A percentile compares a stretch with the other conserved stretches of the same genome.
These are phyloP conservation scores for Lepisosteus osseus DNA, from an alignment of 2,113 vertebrate species.

Conservation along the genomic window DNA sequence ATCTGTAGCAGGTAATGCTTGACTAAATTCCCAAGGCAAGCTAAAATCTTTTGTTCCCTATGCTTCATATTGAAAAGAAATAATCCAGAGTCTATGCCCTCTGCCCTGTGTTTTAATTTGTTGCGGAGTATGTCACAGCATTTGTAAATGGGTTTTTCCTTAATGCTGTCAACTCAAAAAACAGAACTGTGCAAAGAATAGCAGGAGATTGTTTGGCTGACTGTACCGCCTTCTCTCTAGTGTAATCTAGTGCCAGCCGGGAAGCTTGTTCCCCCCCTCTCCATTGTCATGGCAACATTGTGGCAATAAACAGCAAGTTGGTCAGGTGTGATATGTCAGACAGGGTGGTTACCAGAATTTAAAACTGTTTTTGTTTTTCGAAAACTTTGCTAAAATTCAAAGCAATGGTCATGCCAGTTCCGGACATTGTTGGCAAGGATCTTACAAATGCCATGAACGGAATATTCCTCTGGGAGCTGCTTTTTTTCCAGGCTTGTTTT, in stretches of 20 bases:
- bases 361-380: not conserved
- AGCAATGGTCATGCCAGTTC: not conserved
- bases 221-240: not conserved
- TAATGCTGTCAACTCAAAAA: no score
- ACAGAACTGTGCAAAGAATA: not conserved
- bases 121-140: no score
- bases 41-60: no score
- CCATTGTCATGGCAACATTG: not conserved
- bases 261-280: not conserved
- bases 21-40: no score
- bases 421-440: not conserved
- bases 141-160: no score
- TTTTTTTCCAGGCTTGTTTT: not conserved
- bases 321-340: not conserved
- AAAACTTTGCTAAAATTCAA: no score
- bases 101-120: no score
- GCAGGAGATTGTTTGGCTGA: not conserved
- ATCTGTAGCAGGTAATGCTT: no score
- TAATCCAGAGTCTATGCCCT: no score
- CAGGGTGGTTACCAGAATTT: not conserved
- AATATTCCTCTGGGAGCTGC: not conserved
- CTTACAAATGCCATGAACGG: not conserved
- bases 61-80: no score
- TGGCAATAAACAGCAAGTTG: not conserved
- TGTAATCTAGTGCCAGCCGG: not conserved